Evolutionary conservation across 2,888 invertebrate species (phyloP), one percentile per base, ranked within the genome.

Genomic region (Dexiosoma caninum): DNA sequence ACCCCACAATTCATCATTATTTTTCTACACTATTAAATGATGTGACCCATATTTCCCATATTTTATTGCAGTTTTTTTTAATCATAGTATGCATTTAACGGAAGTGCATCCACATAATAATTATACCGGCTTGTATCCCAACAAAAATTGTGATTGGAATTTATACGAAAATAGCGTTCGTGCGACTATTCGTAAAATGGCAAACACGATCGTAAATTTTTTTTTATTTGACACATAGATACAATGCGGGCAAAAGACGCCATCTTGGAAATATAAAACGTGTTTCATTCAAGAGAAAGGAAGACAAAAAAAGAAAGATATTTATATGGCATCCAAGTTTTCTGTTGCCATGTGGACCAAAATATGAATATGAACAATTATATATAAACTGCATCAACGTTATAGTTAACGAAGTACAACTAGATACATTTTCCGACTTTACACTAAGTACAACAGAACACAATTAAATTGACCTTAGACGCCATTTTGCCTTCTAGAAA

Each of bases 141-240:
- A 53, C 23, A 14, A 44, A 59, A 60, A 53, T 32, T 32, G 16
- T 21, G n/a, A n/a, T n/a, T n/a, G n/a, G n/a, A n/a, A n/a, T n/a
- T n/a, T n/a, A n/a, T n/a, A 53, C 10, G 19, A 53, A 80, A 74
- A 81, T 81, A 77, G 81, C 77, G 81, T 77, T 62, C 70, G 46
- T 30, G 10, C 12, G 30, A 23, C 7, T 51, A 12, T 60, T 75
- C 66, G 80, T 60, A 12, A n/a, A 59, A 59, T 27, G 42, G 16
- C 46, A 40, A 53, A 74, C 19, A 42, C 35, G 67, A 67, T 77
- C 66, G 46, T 66, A 57, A 21, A 40, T 51, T 14, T 21, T 16
- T 46, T 57, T 40, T 77, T n/a, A n/a, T n/a, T 64, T 44, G 44
- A 69, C 77, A 69, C 49, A 72, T 66, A 74, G 59, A 76, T 51